Evolutionary conservation across 2,888 invertebrate genomes (phyloP).

Genomic region (Xylota segnis): DNA sequence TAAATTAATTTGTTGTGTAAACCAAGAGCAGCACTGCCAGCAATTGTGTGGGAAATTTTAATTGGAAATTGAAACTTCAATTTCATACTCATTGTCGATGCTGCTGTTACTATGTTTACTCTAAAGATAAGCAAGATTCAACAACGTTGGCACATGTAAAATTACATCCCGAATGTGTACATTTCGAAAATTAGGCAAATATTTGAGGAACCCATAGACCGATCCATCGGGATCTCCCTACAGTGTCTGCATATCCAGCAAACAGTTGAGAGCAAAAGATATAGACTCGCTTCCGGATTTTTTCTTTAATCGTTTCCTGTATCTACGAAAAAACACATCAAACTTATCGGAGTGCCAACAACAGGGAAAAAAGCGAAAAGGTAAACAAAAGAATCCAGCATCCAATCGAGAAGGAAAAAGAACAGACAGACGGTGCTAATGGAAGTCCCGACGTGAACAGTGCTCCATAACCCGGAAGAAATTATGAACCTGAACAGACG

Average conservation of each 20-base stretch:
- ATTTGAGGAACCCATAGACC: conserved; percentile 7
- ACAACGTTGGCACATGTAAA: not conserved
- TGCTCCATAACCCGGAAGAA: not conserved
- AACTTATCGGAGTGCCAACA: not conserved
- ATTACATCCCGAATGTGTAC: conserved; percentile 1
- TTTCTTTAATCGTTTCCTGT: not conserved
- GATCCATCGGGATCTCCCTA: not conserved
- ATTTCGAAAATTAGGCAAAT: conserved; percentile 5
- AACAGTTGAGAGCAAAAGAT: too few relatives aligned
- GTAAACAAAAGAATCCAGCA: not conserved
- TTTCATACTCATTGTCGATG: not conserved
- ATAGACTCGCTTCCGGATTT: not conserved
- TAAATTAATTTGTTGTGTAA: conserved; percentile 45
- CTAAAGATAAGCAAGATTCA: not conserved
- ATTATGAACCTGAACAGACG: not conserved
- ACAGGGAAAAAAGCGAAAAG: not conserved
- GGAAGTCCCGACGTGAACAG: not conserved
- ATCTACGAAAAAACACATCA: not conserved
- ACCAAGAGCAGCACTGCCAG: not conserved
- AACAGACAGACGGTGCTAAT: not conserved
- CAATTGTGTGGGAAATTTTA: conserved; percentile 5
- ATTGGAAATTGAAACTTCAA: conserved; percentile 4
- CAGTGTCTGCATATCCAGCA: not conserved
- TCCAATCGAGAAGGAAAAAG: not conserved
- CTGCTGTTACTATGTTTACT: not conserved